These are phyloP conservation scores for Periphyllus acericola DNA, from an alignment of 2,888 invertebrate genomes.

Conservation along the genomic window DNA sequence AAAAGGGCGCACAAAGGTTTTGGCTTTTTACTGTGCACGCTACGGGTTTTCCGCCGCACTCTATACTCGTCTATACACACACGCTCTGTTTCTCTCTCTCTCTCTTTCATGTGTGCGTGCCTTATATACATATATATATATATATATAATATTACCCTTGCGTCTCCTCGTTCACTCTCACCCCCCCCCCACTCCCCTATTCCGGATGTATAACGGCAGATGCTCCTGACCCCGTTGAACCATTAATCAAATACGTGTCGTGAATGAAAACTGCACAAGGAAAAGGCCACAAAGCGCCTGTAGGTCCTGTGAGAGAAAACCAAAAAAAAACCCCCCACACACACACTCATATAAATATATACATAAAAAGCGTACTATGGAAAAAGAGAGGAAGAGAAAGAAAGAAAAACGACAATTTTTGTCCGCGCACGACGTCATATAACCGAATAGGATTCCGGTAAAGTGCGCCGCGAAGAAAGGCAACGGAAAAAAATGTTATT, in stretches of 20 bases:
- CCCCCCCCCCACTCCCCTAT: neutral
- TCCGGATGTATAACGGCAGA: constrained; percentile 60
- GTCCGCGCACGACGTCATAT: neutral
- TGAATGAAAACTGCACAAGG: constrained; percentile 61
- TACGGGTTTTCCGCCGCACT: neutral
- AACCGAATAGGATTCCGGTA: neutral
- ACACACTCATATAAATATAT: neutral
- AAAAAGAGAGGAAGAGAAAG: neutral
- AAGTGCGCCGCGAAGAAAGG: neutral
- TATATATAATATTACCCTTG: neutral
- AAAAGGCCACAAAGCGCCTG: constrained; percentile 56
- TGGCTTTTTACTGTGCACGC: constrained; percentile 50
- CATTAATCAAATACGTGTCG: constrained; percentile 62
- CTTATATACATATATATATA: neutral
- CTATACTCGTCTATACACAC: neutral
- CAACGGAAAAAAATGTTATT: neutral
- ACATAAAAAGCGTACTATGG: neutral
- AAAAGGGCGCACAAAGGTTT: constrained; percentile 57
- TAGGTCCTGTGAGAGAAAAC: constrained; percentile 33
- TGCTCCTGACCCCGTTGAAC: constrained; percentile 61
- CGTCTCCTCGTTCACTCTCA: neutral
- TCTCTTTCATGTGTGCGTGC: neutral
- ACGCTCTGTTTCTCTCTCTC: neutral
- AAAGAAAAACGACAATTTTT: neutral
- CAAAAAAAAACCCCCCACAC: constrained; percentile 12